Base-by-base conservation (phyloP, 2,797 vertebrate genomes). In the Diceros bicornis region DNA sequence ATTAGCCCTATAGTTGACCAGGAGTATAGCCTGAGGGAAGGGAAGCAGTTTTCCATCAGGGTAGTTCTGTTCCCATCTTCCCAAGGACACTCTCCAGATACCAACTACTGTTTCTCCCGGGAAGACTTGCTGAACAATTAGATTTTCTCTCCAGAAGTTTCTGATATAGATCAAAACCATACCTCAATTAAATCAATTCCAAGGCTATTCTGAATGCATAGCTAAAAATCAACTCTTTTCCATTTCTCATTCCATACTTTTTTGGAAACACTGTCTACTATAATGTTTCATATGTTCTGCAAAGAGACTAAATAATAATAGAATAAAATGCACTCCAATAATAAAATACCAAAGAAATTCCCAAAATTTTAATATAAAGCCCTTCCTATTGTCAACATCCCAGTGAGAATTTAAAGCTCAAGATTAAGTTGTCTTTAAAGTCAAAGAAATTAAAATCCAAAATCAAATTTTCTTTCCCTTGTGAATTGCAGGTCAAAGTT, bases 331-430 rank as follows among this genome's bases (percentile, higher is more conserved):
- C 27, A 47, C 59, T 57, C 27, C 79, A 52, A 85, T 75, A 90
- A 68, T 84, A 91, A 91, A 66, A n/a, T 27, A 41, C 9, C 59
- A 85, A 77, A 64, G 87, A 88, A 68, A 79, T 93, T 89, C 32
- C 59, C 59, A 64, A 88, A 34, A 66, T 75, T 57, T 96, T 88
- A 75, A 92, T 87, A 74, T 47, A 78, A 87, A 78, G 7, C 11
- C 20, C 18, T 89, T 23, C 27, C 21, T 29, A 29, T 75, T 75
- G 62, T 78, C 41, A 55, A 50, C 34, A 79, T 79, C 37, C 69
- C 44, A 50, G 21, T 50, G 75, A 97, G 69, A 96, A 96, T 91
- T 84, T 66, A 77, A 92, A 83, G 21, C 17, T 94, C 78, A 81
- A 50, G 27, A 89, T 64, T 29, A 84, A 79, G 13, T 37, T 12